These are phyloP conservation scores for Lepidiolamprologus cunningtoni DNA, from an alignment of 2,113 vertebrate species.

Conservation along the genomic window DNA sequence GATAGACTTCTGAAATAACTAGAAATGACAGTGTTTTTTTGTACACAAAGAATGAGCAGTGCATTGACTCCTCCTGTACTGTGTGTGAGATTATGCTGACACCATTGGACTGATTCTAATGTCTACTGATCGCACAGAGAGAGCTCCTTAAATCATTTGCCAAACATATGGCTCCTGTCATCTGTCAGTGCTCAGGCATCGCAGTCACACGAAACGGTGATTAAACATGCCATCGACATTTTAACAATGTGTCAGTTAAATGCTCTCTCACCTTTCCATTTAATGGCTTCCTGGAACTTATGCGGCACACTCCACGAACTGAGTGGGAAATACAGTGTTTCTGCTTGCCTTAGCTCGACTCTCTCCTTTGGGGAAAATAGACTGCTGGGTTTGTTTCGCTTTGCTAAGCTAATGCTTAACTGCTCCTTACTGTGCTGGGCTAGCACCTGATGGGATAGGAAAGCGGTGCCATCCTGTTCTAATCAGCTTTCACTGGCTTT, in stretches of 20 bases:
- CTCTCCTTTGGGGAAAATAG: conserved; percentile 18
- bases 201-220: conserved; percentile 22
- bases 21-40: neutral
- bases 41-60: neutral
- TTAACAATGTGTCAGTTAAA: conserved; percentile 31
- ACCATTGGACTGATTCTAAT: neutral
- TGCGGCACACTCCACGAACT: neutral
- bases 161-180: conserved; percentile 34
- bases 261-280: neutral
- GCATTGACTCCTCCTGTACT: neutral
- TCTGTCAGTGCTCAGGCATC: neutral
- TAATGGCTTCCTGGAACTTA: conserved; percentile 20
- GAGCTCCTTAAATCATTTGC: conserved; percentile 3
- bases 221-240: conserved; percentile 43
- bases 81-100: neutral
- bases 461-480: neutral
- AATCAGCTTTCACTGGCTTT: conserved; percentile 19
- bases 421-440: neutral
- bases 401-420: conserved; percentile 45
- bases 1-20: neutral
- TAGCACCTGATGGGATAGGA: conserved; percentile 5
- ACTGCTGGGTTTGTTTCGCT: conserved; percentile 25
- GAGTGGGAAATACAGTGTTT: conserved; percentile 9
- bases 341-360: conserved; percentile 5
- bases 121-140: neutral